Base-by-base conservation (phyloP, 2,797 vertebrate genomes). In the Anas bernieri region DNA sequence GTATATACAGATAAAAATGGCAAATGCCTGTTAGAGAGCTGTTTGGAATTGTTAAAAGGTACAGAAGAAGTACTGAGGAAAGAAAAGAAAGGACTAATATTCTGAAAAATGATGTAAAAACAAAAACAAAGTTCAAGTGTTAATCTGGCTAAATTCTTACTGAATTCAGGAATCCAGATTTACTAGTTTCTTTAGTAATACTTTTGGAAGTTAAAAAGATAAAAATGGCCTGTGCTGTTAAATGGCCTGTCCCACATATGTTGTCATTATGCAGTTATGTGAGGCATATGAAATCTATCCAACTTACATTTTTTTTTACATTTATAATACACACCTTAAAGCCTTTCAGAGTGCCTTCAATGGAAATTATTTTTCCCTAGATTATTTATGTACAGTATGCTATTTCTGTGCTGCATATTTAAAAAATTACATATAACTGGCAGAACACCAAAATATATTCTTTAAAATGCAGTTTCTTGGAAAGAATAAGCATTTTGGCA, bases 401-500 rank as follows among this genome's bases (percentile, higher is more conserved):
- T 84, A 4, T 56, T 91, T 12, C 30, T 89, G n/a, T 52, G 25
- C 31, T 85, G 12, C 28, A 2, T 85, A 20, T 58, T 84, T 86
- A 45, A 66, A 37, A 89, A 91, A 77, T 73, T 6, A 26, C 28
- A 56, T 5, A 3, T 72, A 90, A 72, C 4, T 43, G 30, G 10
- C 14, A 52, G 35, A 83, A 50, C n/a, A 56, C 0, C 1, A 39
- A 89, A 76, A 69, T 54, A 3, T 11, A 1, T 81, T 85, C 83
- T 56, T 6, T 12, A 82, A 86, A 94, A 78, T 80, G 74, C 45
- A 68, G 1, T 94, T 96, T 91, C 39, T 85, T 23, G 2, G 64
- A 78, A 87, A 73, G 37, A 84, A 74, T 59, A 86, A 92, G 58
- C 56, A 73, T 80, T 95, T 54, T 91, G 72, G 33, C 86, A 76